phyloP scores from a whole-genome alignment of 2,797 vertebrate species.

The Paramormyrops hopkinsi region DNA sequence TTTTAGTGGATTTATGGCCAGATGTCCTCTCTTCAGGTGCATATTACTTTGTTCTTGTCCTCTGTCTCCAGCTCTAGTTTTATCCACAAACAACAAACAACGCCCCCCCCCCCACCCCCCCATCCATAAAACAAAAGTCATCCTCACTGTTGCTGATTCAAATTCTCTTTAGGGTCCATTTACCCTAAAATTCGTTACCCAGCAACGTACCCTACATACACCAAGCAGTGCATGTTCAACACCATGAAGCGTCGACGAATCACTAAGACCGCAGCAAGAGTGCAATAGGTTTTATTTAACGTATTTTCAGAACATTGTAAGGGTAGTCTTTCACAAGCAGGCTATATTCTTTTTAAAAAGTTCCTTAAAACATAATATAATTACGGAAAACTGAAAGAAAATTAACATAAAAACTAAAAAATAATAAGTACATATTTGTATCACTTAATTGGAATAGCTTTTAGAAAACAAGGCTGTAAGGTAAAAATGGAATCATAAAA shows the following conservation, averaged over 20 bases:
- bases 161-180: constrained; percentile 46
- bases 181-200: constrained; percentile 36
- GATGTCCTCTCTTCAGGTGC: neutral
- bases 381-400: neutral
- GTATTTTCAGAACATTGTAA: neutral
- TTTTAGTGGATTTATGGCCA: neutral
- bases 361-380: neutral
- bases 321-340: neutral
- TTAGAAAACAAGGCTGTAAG: neutral
- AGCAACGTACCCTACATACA: constrained; percentile 30
- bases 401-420: neutral
- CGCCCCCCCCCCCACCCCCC: neutral
- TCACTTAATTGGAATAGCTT: neutral
- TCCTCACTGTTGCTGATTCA: constrained; percentile 35
- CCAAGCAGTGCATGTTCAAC: constrained; percentile 30
- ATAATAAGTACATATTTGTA: neutral
- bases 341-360: neutral
- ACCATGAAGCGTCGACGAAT: neutral
- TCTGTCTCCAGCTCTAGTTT: constrained; percentile 33
- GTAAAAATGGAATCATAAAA: neutral
- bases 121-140: neutral
- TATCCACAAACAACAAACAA: constrained; percentile 26
- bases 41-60: neutral
- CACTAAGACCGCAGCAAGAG: neutral
- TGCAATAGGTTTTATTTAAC: neutral